These are phyloP conservation scores for Alethe diademata DNA, from an alignment of 2,113 vertebrate genomes.

Conservation along the genomic window DNA sequence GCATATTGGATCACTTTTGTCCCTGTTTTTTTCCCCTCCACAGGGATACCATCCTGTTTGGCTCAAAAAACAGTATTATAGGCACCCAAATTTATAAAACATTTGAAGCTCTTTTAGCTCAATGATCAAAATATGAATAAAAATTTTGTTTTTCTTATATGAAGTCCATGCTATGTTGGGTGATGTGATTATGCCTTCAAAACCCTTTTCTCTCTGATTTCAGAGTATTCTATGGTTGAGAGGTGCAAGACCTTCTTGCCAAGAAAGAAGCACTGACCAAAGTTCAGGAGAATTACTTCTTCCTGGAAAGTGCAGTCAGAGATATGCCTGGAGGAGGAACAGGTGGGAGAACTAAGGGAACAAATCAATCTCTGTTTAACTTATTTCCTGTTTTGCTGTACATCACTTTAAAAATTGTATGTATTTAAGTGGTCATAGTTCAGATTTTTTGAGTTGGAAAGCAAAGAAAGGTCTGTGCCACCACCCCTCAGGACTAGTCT, in stretches of 20 bases:
- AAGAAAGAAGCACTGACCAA: slow-evolving; percentile 12
- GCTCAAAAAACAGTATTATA: not conserved
- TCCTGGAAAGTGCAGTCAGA: not conserved
- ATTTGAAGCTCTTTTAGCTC: not conserved
- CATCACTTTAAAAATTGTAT: not conserved
- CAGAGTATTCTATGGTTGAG: slow-evolving; percentile 23
- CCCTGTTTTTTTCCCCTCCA: too few species aligned
- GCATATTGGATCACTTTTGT: not conserved
- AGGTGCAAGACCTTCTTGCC: not conserved
- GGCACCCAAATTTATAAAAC: not conserved
- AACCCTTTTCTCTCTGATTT: not conserved
- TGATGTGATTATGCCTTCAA: not conserved
- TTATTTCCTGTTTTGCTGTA: not conserved
- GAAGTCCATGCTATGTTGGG: not conserved
- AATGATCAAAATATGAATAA: not conserved
- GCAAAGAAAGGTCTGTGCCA: not conserved
- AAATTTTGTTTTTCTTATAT: not conserved
- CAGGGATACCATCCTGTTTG: not conserved
- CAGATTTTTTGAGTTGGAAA: not conserved
- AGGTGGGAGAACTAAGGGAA: not conserved
- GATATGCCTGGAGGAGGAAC: not conserved
- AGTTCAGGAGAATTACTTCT: not conserved
- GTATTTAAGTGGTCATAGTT: not conserved
- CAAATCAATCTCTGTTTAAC: not conserved
- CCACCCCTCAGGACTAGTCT: not conserved